Evolutionary conservation across 2,113 vertebrate species (phyloP).

Genomic region (Tor tambroides): DNA sequence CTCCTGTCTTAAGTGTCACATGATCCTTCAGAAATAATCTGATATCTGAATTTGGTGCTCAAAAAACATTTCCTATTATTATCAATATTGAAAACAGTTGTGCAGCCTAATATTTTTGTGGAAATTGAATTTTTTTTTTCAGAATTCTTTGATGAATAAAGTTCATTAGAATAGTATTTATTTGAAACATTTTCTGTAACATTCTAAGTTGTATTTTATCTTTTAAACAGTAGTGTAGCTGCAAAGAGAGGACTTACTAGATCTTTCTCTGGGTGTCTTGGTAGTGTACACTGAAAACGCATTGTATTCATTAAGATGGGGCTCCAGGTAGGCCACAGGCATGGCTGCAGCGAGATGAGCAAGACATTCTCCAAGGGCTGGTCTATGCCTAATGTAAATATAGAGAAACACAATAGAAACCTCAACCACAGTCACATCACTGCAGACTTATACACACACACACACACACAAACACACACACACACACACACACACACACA

Average conservation of each 20-base stretch:
- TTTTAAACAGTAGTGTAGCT: background rate
- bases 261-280: constrained; percentile 88
- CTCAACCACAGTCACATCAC: background rate
- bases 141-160: background rate
- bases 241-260: constrained; percentile 78
- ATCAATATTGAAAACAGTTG: background rate
- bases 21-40: background rate
- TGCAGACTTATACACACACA: background rate
- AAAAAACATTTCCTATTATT: background rate
- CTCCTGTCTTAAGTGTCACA: background rate
- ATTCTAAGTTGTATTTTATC: background rate
- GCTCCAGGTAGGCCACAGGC: constrained; percentile 92
- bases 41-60: background rate
- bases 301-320: constrained; percentile 86
- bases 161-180: background rate
- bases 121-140: background rate
- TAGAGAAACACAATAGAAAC: background rate
- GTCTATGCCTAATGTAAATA: constrained; percentile 78
- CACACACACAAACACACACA: constrained; percentile 22
- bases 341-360: constrained; percentile 90
- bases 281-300: constrained; percentile 93
- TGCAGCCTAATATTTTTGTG: background rate
- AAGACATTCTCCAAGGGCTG: constrained; percentile 90
- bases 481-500: background rate
- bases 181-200: background rate